These are phyloP conservation scores for Masnerella sp. DNA, from an alignment of 2,888 invertebrate species.

Conservation along the genomic window DNA sequence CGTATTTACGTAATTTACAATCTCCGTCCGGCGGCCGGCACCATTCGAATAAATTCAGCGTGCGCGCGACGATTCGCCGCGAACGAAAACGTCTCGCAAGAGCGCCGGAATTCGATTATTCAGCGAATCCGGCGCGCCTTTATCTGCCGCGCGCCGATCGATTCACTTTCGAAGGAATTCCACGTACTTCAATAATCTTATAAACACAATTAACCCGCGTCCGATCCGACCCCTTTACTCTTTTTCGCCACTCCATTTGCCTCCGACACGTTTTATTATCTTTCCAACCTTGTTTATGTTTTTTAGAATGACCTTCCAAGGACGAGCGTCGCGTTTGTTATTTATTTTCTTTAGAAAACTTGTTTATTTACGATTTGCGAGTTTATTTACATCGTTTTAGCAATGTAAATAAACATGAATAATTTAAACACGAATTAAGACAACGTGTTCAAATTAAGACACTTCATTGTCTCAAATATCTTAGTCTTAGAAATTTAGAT, in stretches of 20 bases:
- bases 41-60: conserved; percentile 43
- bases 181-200: conserved; percentile 37
- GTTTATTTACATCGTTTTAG: too few relatives aligned
- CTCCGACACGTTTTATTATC: conserved; percentile 15
- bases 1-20: conserved; percentile 63
- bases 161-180: conserved; percentile 43
- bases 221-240: conserved; percentile 13
- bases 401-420: neutral
- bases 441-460: too few relatives aligned
- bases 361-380: too few relatives aligned
- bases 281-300: too few relatives aligned
- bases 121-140: conserved; percentile 27
- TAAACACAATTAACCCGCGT: conserved; percentile 42
- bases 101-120: conserved; percentile 27
- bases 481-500: too few relatives aligned
- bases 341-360: too few relatives aligned
- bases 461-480: too few relatives aligned
- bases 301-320: too few relatives aligned
- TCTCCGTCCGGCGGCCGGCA: conserved; percentile 19
- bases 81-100: conserved; percentile 11
- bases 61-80: conserved; percentile 43
- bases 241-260: conserved; percentile 13
- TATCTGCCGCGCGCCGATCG: conserved; percentile 26
- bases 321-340: too few relatives aligned
- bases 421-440: too few relatives aligned